A percentile compares a stretch with the other conserved stretches of the same genome.
These are phyloP conservation scores for Bradypus variegatus DNA, from an alignment of 2,797 vertebrate genomes.

Conservation along the genomic window DNA sequence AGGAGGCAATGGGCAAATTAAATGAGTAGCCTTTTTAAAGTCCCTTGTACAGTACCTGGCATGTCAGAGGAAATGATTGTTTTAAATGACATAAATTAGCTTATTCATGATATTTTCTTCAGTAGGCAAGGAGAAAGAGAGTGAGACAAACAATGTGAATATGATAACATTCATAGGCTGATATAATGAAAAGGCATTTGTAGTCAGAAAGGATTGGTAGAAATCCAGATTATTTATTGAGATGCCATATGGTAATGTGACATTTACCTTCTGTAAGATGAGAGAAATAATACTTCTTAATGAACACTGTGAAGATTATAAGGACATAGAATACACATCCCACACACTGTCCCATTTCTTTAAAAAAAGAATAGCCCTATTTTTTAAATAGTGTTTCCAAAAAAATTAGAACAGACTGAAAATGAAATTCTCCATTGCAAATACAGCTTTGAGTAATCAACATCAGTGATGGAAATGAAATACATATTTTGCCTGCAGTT, in stretches of 20 bases:
- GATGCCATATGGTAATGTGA: not conserved
- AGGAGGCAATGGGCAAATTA: not conserved
- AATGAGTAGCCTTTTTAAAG: not conserved
- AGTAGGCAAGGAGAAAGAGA: not conserved
- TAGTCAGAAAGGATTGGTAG: not conserved
- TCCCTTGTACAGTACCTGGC: not conserved
- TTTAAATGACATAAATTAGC: not conserved
- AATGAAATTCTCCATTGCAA: not conserved
- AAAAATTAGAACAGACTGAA: constrained; percentile 11
- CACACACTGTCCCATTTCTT: not conserved
- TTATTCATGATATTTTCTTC: not conserved
- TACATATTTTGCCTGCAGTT: not conserved
- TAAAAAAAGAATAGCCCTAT: not conserved
- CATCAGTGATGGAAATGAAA: not conserved
- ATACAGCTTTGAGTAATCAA: not conserved
- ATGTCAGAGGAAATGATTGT: not conserved
- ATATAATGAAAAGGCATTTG: not conserved
- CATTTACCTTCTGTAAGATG: not conserved
- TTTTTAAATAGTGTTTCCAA: not conserved
- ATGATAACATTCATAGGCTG: not conserved
- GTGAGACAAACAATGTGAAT: not conserved
- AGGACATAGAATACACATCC: not conserved
- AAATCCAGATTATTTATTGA: not conserved
- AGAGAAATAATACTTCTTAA: not conserved
- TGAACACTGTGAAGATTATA: not conserved